These are phyloP conservation scores for Toxotes jaculatrix DNA, from an alignment of 2,113 vertebrate genomes.

Conservation along the genomic window DNA sequence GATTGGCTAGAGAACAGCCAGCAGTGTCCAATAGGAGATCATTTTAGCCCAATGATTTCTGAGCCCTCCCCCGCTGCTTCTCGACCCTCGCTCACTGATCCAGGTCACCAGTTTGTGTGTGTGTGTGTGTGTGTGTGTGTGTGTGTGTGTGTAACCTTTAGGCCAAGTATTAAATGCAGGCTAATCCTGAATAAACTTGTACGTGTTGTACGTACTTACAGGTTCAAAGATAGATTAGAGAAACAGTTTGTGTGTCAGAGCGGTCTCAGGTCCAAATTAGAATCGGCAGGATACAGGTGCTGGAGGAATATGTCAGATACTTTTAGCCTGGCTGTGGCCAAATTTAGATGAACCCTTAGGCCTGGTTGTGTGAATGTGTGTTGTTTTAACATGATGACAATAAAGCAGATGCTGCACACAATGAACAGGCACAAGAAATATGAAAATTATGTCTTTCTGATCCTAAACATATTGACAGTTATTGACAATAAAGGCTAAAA, in stretches of 20 bases:
- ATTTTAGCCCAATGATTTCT: slow-evolving; percentile 8
- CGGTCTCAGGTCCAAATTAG: background rate
- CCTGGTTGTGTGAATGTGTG: background rate
- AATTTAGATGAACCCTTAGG: background rate
- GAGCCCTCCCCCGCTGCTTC: slow-evolving; percentile 20
- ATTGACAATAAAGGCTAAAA: no score
- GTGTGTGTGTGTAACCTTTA: slow-evolving; percentile 5
- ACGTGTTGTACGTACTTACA: slow-evolving; percentile 19
- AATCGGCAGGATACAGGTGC: slow-evolving; percentile 1
- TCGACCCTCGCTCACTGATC: slow-evolving; percentile 23
- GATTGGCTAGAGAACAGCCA: slow-evolving; percentile 62
- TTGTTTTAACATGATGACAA: background rate
- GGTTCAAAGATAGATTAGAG: slow-evolving; percentile 43
- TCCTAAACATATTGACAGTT: background rate
- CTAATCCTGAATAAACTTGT: slow-evolving; percentile 53
- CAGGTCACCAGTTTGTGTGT: slow-evolving; percentile 30
- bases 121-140: slow-evolving; percentile 13
- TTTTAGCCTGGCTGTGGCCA: background rate
- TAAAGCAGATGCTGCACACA: background rate
- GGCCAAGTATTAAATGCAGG: slow-evolving; percentile 23
- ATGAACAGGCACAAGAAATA: background rate
- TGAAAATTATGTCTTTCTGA: background rate
- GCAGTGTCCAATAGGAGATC: slow-evolving; percentile 39
- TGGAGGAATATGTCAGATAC: background rate
- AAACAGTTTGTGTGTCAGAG: background rate